phyloP scores from a whole-genome alignment of 2,797 vertebrate genomes.

The Periophthalmus magnuspinnatus region DNA sequence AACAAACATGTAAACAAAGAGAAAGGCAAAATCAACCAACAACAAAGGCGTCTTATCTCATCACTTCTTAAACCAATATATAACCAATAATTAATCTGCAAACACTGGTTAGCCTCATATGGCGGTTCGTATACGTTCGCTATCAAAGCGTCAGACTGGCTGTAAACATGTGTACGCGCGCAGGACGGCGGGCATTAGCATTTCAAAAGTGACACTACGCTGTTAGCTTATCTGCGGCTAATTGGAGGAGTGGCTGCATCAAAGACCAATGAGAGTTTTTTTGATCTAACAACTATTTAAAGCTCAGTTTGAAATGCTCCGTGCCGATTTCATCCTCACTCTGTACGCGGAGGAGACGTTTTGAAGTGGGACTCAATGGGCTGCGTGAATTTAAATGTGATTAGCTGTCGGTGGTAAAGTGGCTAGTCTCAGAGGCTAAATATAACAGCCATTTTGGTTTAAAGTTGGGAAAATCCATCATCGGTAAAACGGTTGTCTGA shows the following conservation, averaged over 20 bases:
- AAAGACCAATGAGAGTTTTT: slow-evolving; percentile 10
- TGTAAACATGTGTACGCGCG: slow-evolving; percentile 6
- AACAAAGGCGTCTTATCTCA: not conserved
- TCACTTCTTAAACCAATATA: not conserved
- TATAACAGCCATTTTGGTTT: not conserved
- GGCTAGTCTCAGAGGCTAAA: not conserved
- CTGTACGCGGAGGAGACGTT: not conserved
- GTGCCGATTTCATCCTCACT: slow-evolving; percentile 4
- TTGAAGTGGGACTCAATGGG: slow-evolving; percentile 2
- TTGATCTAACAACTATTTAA: slow-evolving; percentile 10
- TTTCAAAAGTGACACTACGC: slow-evolving; percentile 10
- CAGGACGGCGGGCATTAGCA: slow-evolving; percentile 2
- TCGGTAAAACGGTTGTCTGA: too few relatives aligned
- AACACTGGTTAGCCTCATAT: not conserved
- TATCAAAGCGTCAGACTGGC: not conserved
- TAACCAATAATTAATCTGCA: not conserved
- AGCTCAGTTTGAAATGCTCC: slow-evolving; percentile 5
- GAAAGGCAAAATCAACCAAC: not conserved
- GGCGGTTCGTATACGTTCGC: not conserved
- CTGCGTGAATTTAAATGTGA: slow-evolving; percentile 7
- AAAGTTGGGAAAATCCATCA: not conserved
- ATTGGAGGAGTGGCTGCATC: slow-evolving; percentile 10
- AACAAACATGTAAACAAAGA: too few relatives aligned
- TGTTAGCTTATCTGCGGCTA: slow-evolving; percentile 9
- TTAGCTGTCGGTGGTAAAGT: not conserved